phyloP scores from a whole-genome alignment of 2,888 invertebrate species.

The Caenorhabditis imperialis region DNA sequence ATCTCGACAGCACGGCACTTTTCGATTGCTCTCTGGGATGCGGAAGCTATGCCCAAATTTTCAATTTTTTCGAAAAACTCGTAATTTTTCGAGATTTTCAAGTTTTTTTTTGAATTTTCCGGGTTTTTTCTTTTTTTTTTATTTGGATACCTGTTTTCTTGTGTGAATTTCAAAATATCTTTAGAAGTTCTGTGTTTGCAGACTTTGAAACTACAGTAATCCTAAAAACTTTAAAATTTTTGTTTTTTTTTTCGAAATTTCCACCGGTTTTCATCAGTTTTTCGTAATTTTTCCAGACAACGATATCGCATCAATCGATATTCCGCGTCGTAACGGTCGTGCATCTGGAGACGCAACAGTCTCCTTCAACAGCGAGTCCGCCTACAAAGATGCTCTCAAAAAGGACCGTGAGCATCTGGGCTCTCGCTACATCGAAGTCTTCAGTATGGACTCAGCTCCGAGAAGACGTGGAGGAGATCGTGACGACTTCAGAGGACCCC shows the following conservation, averaged over 20 bases:
- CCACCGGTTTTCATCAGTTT: too few species aligned
- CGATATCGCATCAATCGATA: constrained; percentile 53
- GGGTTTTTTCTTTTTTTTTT: not conserved
- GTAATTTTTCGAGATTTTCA: too few species aligned
- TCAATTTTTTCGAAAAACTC: too few species aligned
- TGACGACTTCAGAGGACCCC: constrained; percentile 24
- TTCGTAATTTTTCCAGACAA: constrained; percentile 30
- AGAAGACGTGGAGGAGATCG: constrained; percentile 27
- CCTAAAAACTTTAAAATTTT: too few species aligned
- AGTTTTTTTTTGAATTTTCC: too few species aligned
- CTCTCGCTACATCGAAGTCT: constrained; percentile 60
- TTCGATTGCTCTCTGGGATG: too few species aligned
- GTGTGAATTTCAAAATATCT: not conserved
- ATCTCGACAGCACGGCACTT: too few species aligned
- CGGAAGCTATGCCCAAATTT: too few species aligned
- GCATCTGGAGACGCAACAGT: constrained; percentile 57
- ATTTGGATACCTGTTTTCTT: not conserved
- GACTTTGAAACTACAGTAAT: too few species aligned
- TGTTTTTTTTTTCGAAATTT: not conserved
- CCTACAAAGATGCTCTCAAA: constrained; percentile 54
- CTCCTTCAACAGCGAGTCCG: constrained; percentile 50
- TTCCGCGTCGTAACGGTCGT: constrained; percentile 54
- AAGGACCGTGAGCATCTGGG: constrained; percentile 61
- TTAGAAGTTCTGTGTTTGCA: too few species aligned
- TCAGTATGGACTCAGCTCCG: constrained; percentile 35